Percentiles rank a stretch among this genome's conserved stretches.
phyloP scores from a whole-genome alignment of 1,140 invertebrate species.

The Dreissena rostriformis region DNA sequence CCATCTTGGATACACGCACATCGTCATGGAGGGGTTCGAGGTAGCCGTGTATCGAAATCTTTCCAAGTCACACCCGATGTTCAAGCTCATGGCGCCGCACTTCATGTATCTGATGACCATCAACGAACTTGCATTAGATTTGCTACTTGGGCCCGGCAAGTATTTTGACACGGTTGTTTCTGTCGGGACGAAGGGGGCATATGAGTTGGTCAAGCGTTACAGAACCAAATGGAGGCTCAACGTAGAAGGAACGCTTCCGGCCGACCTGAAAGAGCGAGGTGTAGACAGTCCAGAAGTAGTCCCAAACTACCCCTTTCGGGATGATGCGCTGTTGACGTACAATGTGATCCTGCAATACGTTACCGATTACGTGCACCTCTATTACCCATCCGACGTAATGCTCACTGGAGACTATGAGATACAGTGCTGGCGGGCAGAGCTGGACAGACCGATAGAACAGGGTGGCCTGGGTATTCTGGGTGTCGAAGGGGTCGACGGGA shows the following conservation, averaged over 20 bases:
- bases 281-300: constrained; percentile 74
- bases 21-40: constrained; percentile 81
- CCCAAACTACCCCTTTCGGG: constrained; percentile 80
- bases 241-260: constrained; percentile 57
- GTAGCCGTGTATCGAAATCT: constrained; percentile 80
- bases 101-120: constrained; percentile 82
- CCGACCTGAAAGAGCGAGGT: constrained; percentile 64
- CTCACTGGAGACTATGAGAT: constrained; percentile 75
- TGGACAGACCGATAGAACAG: constrained; percentile 67
- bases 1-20: constrained; percentile 80
- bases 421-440: constrained; percentile 77
- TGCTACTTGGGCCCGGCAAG: constrained; percentile 15
- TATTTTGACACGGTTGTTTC: constrained; percentile 21
- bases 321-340: constrained; percentile 79
- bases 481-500: constrained; percentile 70
- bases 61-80: constrained; percentile 82
- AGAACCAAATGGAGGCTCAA: constrained; percentile 51
- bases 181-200: constrained; percentile 3
- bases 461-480: constrained; percentile 75
- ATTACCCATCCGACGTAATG: constrained; percentile 44
- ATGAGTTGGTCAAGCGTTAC: constrained; percentile 21
- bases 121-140: constrained; percentile 58
- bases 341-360: constrained; percentile 79
- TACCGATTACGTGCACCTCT: constrained; percentile 57
- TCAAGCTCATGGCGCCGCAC: constrained; percentile 82